Conservation (phyloP, 1,140 invertebrate genomes). For the Calosoma granatense region DNA sequence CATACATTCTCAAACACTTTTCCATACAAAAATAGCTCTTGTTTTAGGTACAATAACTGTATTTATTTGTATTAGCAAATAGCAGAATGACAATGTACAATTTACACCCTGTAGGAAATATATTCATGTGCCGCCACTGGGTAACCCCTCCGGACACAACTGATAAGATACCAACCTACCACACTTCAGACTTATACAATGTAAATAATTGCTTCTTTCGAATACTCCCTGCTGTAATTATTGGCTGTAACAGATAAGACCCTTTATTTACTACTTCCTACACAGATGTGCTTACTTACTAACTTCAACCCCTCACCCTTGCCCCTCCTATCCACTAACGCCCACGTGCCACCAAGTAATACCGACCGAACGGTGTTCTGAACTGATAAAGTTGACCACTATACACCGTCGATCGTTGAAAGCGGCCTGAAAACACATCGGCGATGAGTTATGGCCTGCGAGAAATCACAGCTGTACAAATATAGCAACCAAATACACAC, state of each 20-base stretch:
- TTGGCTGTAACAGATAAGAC: constrained; percentile 9
- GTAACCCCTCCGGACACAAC: not conserved
- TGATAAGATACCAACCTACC: not conserved
- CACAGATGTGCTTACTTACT: not conserved
- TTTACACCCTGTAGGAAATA: not conserved
- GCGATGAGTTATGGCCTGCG: not conserved
- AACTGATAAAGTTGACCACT: constrained; percentile 1
- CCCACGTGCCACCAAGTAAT: not conserved
- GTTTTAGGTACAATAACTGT: too few relatives aligned
- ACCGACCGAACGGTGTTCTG: not conserved
- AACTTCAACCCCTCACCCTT: not conserved
- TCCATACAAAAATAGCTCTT: too few relatives aligned
- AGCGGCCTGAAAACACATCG: not conserved
- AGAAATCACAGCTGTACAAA: not conserved
- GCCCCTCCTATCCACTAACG: not conserved
- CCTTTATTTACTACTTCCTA: constrained; percentile 8
- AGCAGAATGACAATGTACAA: too few relatives aligned
- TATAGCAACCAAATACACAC: not conserved
- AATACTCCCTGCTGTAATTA: constrained; percentile 8
- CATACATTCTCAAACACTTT: too few relatives aligned
- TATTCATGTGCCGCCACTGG: not conserved
- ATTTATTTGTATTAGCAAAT: too few relatives aligned
- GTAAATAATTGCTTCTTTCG: constrained; percentile 11
- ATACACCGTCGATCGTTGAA: not conserved
- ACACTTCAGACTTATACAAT: constrained; percentile 6